Evolutionary conservation across 2,797 vertebrate species (phyloP), one percentile per base, ranked within the genome.

Genomic region (Percopsis omiscomaycus): DNA sequence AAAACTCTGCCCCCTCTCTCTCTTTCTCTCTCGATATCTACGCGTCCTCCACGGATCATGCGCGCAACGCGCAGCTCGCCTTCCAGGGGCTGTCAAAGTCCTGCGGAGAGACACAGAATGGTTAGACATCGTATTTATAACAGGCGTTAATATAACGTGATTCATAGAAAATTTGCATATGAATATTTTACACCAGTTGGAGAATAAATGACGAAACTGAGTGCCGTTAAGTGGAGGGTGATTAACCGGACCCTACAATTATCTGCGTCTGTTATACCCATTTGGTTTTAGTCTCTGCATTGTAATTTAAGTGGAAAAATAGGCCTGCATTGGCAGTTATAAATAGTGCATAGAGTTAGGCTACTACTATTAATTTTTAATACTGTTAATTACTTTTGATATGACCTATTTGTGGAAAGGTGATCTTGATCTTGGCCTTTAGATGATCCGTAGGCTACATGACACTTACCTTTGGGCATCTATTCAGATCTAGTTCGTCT

Each of bases 131-230:
- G 64, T 74, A 78, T 88, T 86, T 90, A 89, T 87, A 75, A 59
- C n/a, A 11, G 30, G 44, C 45, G 49, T 61, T 30, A 53, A 9
- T 16, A 3, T 6, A 12, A 66, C 44, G 53, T 85, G 75, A 88
- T 64, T 88, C 83, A 83, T 55, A 0, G 27, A 64, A 78, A 1
- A 89, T 91, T 87, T 89, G 74, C 88, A 86, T 89, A 63, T 87
- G 68, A 87, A 85, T 89, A 50, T 64, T 55, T 28, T 62, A 70
- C 60, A 65, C 49, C 48, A 66, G 10, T 14, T 37, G 50, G 28
- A 48, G 37, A 59, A 42, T 22, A 29, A 53, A 75, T 69, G 56
- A 68, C 77, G 66, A 22, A 54, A 29, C 42, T 15, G 62, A 27
- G n/a, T 14, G 45, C 10, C 4, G 46, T 14, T 16, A 29, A 59